These are phyloP conservation scores for Murina feae DNA, from an alignment of 2,113 vertebrate species.

Conservation along the genomic window DNA sequence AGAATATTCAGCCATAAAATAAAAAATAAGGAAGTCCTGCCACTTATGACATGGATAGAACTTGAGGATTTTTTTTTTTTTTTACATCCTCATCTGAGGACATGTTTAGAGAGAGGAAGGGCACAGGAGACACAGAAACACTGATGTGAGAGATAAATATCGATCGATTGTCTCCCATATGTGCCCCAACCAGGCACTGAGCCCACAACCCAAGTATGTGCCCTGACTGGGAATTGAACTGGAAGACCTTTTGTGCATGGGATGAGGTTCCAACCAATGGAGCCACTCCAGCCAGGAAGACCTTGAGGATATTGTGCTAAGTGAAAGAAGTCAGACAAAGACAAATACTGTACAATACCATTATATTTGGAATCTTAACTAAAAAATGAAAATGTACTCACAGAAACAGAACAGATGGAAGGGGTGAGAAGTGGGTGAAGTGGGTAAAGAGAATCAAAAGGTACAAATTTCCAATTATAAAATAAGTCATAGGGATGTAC, in stretches of 20 bases:
- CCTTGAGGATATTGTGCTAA: background rate
- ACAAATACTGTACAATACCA: background rate
- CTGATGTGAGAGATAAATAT: too few relatives aligned
- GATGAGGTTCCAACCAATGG: too few relatives aligned
- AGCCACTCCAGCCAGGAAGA: background rate
- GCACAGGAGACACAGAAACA: too few relatives aligned
- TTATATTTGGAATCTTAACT: background rate
- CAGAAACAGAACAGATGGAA: background rate
- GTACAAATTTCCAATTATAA: background rate
- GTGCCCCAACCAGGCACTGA: too few relatives aligned
- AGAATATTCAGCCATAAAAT: background rate
- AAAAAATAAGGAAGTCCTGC: background rate
- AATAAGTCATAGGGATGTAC: background rate
- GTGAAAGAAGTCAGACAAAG: background rate
- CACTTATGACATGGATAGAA: background rate
- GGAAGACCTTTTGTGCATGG: too few relatives aligned
- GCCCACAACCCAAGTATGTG: too few relatives aligned
- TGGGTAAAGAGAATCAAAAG: background rate
- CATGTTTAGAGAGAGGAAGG: too few relatives aligned
- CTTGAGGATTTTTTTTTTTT: too few relatives aligned
- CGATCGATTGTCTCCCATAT: too few relatives aligned
- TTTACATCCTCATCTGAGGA: too few relatives aligned
- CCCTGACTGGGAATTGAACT: too few relatives aligned
- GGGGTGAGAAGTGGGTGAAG: too few relatives aligned
- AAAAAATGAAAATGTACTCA: background rate